These are phyloP conservation scores for Serinus canaria DNA, from an alignment of 2,113 vertebrate genomes.

Conservation along the genomic window DNA sequence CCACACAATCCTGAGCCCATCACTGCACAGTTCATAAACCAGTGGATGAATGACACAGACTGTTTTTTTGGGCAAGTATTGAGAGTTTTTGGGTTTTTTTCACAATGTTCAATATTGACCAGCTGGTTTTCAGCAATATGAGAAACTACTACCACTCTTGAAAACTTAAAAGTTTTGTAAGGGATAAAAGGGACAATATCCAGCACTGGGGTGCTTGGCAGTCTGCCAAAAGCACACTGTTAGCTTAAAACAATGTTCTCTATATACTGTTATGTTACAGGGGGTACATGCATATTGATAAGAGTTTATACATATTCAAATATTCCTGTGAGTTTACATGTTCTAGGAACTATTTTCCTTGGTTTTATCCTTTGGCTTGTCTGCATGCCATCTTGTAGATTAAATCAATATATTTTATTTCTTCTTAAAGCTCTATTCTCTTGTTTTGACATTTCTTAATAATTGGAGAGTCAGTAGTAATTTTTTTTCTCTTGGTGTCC, in stretches of 20 bases:
- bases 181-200: neutral
- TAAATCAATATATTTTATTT: neutral
- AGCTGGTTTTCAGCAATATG: neutral
- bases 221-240: neutral
- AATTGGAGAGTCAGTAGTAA: neutral
- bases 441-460: neutral
- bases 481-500: neutral
- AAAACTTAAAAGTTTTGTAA: neutral
- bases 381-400: neutral
- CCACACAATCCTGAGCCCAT: slow-evolving; percentile 90
- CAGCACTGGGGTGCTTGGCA: neutral
- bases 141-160: neutral
- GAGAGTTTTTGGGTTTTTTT: neutral
- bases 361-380: neutral
- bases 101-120: neutral
- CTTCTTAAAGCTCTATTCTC: neutral
- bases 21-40: slow-evolving; percentile 96
- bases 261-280: neutral
- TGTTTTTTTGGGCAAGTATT: slow-evolving; percentile 89
- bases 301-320: neutral
- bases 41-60: slow-evolving; percentile 98
- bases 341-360: neutral
- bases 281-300: neutral
- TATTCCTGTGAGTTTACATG: neutral
- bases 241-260: neutral